Evolutionary conservation across 2,113 vertebrate genomes (phyloP), one percentile per base, ranked within the genome.

Genomic region (Hirundichthys speculiger): DNA sequence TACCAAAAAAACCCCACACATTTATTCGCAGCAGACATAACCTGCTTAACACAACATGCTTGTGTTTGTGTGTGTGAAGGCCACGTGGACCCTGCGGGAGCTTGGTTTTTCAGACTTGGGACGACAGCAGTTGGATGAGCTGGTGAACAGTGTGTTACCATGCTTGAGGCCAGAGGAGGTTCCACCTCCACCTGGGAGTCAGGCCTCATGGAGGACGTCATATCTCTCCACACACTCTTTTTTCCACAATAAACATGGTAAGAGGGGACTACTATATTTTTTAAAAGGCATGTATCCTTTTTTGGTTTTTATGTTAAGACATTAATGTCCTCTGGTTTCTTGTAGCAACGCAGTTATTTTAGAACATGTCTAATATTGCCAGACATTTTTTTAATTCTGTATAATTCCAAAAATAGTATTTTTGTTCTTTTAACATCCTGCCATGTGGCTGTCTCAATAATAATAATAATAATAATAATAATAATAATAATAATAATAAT

Each of bases 171-270:
- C 69, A 19, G 74, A 88, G 51, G 80, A 91, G 72, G 48, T 43
- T 0, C 83, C 79, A 34, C 92, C 63, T 38, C n/a, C 70, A 0
- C 4, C 38, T 15, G 51, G 57, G 53, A 34, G 56, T 66, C 88
- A 91, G 43, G 90, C 86, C 0, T 75, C 80, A 9, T 99, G 98
- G 98, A 94, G 88, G 68, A 95, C 90, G 0, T 98, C 96, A 0
- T 85, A 98, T 59, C 19, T 96, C 55, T 99, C 98, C 46, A 88
- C 96, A 16, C 80, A 93, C 73, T 98, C 96, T 47, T 99, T 99
- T 91, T 97, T 95, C 87, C 89, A 94, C 90, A 99, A 99, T 83
- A 99, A 96, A 65, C 86, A 98, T 90, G 98, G 98, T 99, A 89
- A 87, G 75, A 13, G 10, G 40, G 13, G n/a, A 41, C 34, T 7